Evolutionary conservation across 2,888 invertebrate genomes (phyloP).

Genomic region (Apotomis betuletana): DNA sequence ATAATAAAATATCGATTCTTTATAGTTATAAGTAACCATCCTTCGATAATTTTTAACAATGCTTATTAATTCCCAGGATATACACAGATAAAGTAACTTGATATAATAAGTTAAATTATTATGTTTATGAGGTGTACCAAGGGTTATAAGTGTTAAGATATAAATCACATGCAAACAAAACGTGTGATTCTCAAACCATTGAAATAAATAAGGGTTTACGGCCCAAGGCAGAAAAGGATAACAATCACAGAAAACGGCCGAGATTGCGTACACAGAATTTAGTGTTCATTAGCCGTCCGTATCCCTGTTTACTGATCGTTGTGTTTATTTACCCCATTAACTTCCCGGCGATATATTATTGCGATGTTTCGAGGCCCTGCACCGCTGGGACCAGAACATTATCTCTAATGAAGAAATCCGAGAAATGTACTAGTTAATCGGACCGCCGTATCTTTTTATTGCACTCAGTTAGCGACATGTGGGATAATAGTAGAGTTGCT

Average conservation of each 20-base stretch:
- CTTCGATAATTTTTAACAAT: no score
- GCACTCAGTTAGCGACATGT: slow-evolving; percentile 7
- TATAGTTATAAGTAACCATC: no score
- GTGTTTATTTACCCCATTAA: slow-evolving; percentile 58
- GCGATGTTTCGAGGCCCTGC: slow-evolving; percentile 40
- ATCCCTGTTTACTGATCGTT: slow-evolving; percentile 52
- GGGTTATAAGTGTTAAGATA: no score
- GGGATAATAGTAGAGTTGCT: no score
- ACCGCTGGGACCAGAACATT: slow-evolving; percentile 43
- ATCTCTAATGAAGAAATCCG: slow-evolving; percentile 51
- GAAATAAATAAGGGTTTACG: not conserved
- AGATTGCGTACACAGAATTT: slow-evolving; percentile 36
- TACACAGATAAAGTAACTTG: no score
- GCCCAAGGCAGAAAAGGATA: not conserved
- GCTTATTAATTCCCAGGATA: no score
- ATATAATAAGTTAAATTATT: no score
- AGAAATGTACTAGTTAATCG: slow-evolving; percentile 43
- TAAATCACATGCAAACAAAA: not conserved
- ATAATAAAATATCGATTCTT: no score
- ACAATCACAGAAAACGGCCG: slow-evolving; percentile 24
- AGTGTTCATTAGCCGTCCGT: slow-evolving; percentile 39
- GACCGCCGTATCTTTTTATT: slow-evolving; percentile 27
- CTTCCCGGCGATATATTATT: slow-evolving; percentile 51
- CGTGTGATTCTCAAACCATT: not conserved
- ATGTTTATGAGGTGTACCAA: no score